Percentiles rank a stretch among this genome's conserved stretches.
Conservation (phyloP, 2,888 invertebrate genomes). For the Chrysina gloriosa region DNA sequence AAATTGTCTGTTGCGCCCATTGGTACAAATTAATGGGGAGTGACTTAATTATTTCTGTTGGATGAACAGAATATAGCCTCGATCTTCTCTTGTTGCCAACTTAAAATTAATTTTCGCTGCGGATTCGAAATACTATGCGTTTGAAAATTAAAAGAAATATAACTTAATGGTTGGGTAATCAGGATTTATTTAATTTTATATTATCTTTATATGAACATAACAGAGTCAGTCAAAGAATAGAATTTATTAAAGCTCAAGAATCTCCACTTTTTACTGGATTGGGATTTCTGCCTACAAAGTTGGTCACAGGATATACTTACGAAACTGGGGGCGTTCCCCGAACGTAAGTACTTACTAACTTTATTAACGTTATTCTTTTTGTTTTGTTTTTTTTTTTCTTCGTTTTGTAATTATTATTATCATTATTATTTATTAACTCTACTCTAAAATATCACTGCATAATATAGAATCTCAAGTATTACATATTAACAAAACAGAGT, state of each 20-base stretch:
- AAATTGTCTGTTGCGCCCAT: too few species aligned
- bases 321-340: conserved; percentile 13
- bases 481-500: conserved; percentile 33
- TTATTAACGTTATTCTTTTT: conserved; percentile 5
- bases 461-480: conserved; percentile 28
- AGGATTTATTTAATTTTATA: conserved; percentile 26
- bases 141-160: conserved; percentile 21
- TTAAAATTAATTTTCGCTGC: too few species aligned
- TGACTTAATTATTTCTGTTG: too few species aligned
- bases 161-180: conserved; percentile 11
- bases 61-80: too few species aligned
- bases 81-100: too few species aligned
- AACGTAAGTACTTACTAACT: conserved; percentile 24
- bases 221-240: conserved; percentile 32
- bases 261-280: conserved; percentile 20
- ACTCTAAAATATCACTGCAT: conserved; percentile 30
- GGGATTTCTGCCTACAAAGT: conserved; percentile 30
- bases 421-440: conserved; percentile 13
- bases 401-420: neutral
- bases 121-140: too few species aligned
- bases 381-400: neutral
- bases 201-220: conserved; percentile 26
- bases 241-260: conserved; percentile 31
- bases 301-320: conserved; percentile 30
- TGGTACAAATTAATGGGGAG: too few species aligned